phyloP scores from a whole-genome alignment of 2,888 invertebrate genomes.

The Coelopa pilipes region DNA sequence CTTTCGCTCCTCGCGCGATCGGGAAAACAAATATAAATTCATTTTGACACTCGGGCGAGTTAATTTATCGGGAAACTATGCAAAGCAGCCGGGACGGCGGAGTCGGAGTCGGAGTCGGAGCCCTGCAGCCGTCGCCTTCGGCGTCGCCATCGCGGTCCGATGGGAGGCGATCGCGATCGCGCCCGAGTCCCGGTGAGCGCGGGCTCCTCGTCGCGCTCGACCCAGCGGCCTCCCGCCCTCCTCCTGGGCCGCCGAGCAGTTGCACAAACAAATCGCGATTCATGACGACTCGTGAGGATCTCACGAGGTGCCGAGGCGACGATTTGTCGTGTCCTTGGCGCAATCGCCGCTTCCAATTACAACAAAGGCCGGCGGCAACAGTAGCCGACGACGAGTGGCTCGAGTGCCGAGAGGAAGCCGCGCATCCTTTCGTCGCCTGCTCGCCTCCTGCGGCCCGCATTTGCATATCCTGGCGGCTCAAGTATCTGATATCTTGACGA shows the following conservation, averaged over 20 bases:
- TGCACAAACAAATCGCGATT: constrained; percentile 42
- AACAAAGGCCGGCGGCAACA: constrained; percentile 18
- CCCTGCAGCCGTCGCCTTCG: no score
- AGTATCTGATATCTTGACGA: constrained; percentile 40
- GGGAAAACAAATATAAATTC: constrained; percentile 68
- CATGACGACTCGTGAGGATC: constrained; percentile 32
- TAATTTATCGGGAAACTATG: constrained; percentile 56
- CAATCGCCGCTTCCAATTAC: constrained; percentile 36
- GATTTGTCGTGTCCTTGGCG: not conserved
- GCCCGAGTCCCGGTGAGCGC: no score
- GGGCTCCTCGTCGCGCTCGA: no score
- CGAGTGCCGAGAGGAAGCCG: constrained; percentile 23
- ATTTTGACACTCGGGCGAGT: constrained; percentile 62
- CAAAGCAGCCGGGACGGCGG: constrained; percentile 37
- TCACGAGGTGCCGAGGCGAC: constrained; percentile 9
- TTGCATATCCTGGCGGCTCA: constrained; percentile 53
- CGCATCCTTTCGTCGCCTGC: constrained; percentile 33
- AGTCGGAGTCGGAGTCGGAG: not conserved
- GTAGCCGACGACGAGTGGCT: constrained; percentile 24
- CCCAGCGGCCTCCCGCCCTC: no score
- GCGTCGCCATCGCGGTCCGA: no score
- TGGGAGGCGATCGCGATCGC: no score
- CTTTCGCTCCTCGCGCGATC: constrained; percentile 39
- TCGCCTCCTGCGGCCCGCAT: constrained; percentile 45
- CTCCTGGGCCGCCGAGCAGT: no score